A percentile compares a stretch with the other conserved stretches of the same genome.
These are phyloP conservation scores for Xenentodon cancila DNA, from an alignment of 2,797 vertebrate species.

Conservation along the genomic window DNA sequence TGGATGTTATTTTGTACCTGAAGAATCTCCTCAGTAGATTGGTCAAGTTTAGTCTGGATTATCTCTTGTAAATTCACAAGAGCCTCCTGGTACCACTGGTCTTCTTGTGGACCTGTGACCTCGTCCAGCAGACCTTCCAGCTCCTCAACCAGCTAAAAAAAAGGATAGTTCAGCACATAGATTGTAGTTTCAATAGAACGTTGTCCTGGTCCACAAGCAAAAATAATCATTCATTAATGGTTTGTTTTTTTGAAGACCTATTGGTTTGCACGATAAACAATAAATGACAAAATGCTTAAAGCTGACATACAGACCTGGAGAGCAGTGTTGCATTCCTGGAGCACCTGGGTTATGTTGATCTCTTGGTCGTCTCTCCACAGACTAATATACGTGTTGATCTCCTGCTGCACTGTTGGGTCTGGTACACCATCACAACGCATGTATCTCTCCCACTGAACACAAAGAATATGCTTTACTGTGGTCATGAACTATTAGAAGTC, in stretches of 20 bases:
- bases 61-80: slow-evolving; percentile 81
- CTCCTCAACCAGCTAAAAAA: slow-evolving; percentile 84
- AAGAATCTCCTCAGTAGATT: slow-evolving; percentile 84
- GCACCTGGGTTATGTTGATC: slow-evolving; percentile 74
- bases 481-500: neutral
- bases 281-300: too few relatives aligned
- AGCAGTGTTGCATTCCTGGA: slow-evolving; percentile 82
- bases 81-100: slow-evolving; percentile 74
- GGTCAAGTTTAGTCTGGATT: slow-evolving; percentile 82
- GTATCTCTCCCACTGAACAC: slow-evolving; percentile 90
- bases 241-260: neutral
- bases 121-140: slow-evolving; percentile 82
- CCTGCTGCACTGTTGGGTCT: slow-evolving; percentile 82
- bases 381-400: slow-evolving; percentile 90
- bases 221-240: too few relatives aligned
- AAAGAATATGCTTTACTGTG: neutral
- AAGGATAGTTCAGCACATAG: too few relatives aligned
- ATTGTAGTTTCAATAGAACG: too few relatives aligned
- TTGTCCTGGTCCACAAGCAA: too few relatives aligned
- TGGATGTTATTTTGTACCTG: slow-evolving; percentile 75
- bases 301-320: slow-evolving; percentile 79
- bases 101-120: slow-evolving; percentile 51
- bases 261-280: neutral
- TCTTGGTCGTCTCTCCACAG: slow-evolving; percentile 87
- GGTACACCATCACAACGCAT: slow-evolving; percentile 86